Evolutionary conservation across 2,797 vertebrate species (phyloP).

Genomic region (Graptemys geographica): DNA sequence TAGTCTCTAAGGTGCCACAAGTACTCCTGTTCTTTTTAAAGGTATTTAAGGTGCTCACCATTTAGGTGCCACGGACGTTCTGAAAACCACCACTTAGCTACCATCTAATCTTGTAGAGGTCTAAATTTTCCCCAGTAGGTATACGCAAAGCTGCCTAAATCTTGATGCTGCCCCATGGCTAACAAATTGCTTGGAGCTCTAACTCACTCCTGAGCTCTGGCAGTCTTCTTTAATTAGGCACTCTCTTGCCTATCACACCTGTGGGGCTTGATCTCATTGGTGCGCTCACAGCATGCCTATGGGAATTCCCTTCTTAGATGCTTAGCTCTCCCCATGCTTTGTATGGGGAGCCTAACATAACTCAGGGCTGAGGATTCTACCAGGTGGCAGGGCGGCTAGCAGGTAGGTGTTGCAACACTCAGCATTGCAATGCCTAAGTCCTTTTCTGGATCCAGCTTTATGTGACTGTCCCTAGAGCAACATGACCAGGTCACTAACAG

Average conservation of each 20-base stretch:
- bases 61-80: neutral
- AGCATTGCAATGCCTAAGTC: neutral
- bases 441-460: neutral
- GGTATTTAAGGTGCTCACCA: neutral
- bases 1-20: too few species aligned
- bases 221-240: neutral
- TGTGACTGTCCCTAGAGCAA: rapidly evolving
- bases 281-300: neutral
- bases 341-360: neutral
- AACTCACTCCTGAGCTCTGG: neutral
- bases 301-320: neutral
- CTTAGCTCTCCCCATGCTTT: neutral
- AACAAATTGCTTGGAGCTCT: neutral
- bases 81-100: neutral
- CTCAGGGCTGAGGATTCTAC: neutral
- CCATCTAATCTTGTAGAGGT: neutral
- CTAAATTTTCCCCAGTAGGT: neutral
- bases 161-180: neutral
- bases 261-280: neutral
- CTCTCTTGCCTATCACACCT: neutral
- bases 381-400: neutral
- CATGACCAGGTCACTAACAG: neutral
- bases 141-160: neutral
- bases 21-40: neutral
- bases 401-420: neutral